These are phyloP conservation scores for Carettochelys insculpta DNA, from an alignment of 2,113 vertebrate species.

Conservation along the genomic window DNA sequence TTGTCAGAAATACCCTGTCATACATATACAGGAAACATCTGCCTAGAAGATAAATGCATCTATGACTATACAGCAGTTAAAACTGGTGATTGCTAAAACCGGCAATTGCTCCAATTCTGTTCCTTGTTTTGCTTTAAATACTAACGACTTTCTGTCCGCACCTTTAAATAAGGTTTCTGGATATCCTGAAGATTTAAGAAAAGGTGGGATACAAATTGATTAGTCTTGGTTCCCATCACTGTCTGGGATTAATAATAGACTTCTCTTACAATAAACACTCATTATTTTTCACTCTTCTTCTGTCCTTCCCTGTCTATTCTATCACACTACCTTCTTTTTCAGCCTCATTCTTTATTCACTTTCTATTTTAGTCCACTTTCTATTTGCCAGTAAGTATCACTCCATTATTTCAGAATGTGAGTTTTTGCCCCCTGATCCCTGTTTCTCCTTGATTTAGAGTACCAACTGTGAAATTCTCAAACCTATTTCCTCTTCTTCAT, in stretches of 20 bases:
- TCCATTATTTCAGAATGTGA: slow-evolving; percentile 11
- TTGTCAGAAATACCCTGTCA: slow-evolving; percentile 39
- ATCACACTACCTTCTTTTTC: slow-evolving; percentile 9
- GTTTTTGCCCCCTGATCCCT: slow-evolving; percentile 4
- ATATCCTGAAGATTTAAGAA: slow-evolving; percentile 42
- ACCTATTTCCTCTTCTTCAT: neutral
- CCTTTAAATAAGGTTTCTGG: slow-evolving; percentile 47
- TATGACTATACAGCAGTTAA: slow-evolving; percentile 1
- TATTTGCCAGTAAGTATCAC: neutral
- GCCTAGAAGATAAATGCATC: neutral
- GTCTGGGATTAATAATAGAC: slow-evolving; percentile 51
- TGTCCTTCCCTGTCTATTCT: slow-evolving; percentile 26
- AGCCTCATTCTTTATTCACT: slow-evolving; percentile 6
- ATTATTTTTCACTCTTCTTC: slow-evolving; percentile 53
- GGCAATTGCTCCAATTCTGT: slow-evolving; percentile 9
- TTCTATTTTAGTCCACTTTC: slow-evolving; percentile 28
- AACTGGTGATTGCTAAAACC: slow-evolving; percentile 41
- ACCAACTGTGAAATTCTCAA: neutral
- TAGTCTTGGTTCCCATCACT: slow-evolving; percentile 23
- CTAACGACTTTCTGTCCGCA: slow-evolving; percentile 37
- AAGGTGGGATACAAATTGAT: slow-evolving; percentile 32
- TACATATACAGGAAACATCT: slow-evolving; percentile 29
- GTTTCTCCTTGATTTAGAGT: slow-evolving; percentile 3
- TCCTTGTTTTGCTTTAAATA: slow-evolving; percentile 46
- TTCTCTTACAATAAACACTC: slow-evolving; percentile 23